Base-by-base conservation (phyloP, 2,797 vertebrate genomes). In the Leptatherina wallacei region DNA sequence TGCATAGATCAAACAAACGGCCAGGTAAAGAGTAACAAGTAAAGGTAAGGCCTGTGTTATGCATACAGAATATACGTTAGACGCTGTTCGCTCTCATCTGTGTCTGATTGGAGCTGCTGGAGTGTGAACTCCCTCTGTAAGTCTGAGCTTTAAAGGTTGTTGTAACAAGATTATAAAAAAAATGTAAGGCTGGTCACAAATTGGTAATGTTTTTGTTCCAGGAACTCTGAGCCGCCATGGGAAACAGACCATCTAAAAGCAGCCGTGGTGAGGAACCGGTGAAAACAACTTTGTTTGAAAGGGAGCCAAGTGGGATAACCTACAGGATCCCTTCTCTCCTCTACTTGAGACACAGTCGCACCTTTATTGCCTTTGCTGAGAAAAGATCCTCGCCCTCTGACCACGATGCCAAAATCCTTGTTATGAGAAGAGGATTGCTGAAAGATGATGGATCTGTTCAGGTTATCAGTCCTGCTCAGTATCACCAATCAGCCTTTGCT, bases 351-450 rank as follows among this genome's bases (percentile, higher is more conserved):
- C 91, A 93, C 14, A 35, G 77, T 2, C 80, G 65, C 63, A 94
- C 93, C 14, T 96, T 96, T 89, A 94, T 99, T 65, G 97, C 97
- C 75, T 97, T 99, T 58, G 96, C 96, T 2, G 97, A 99, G 88
- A 96, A 95, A 49, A 95, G 97, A 54, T 91, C 92, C 20, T 92
- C 96, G 0, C 0, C 82, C 11, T 54, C 0, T 61, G 97, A 98
- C 40, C 74, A 85, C 7, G 94, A 97, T 6, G 95, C 96, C 20
- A 89, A 96, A 80, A 58, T 92, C 36, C 89, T 98, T 71, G 97
- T 98, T 29, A 93, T 97, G 94, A 95, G 96, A 70, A 94, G 92
- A 77, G 96, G 97, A 27, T 51, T 64, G 32, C 7, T 81, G 44
- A 86, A 86, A 0, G 89, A 93, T 6, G 87, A 94, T 36, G 88